Evolutionary conservation across 37 sponge, comb jelly and placozoan species (phyloP).

Genomic region (Sycon ciliatum): DNA sequence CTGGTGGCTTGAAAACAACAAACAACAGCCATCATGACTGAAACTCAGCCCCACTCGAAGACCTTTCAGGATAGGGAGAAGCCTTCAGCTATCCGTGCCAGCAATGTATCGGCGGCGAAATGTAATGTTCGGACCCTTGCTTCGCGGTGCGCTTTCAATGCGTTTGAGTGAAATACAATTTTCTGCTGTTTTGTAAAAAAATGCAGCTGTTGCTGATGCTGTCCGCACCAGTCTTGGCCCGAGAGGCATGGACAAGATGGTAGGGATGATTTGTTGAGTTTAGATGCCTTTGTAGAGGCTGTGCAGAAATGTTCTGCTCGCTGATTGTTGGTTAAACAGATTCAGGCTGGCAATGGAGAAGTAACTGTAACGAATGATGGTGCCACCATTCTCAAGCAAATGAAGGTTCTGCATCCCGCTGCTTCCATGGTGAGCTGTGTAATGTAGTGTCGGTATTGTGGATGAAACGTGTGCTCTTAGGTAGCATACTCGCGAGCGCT

Average conservation of each 20-base stretch:
- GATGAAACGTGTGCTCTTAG: too few species aligned
- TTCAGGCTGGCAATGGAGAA: slow-evolving; percentile 76
- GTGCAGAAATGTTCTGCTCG: background rate
- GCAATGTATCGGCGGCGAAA: slow-evolving; percentile 95
- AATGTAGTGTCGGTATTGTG: too few species aligned
- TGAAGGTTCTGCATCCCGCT: slow-evolving; percentile 94
- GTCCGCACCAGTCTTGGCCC: slow-evolving; percentile 98
- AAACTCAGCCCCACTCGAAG: too few species aligned
- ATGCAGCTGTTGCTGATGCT: slow-evolving; percentile 92
- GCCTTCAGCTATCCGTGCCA: slow-evolving; percentile 68
- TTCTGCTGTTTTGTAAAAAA: background rate
- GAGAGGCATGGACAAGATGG: slow-evolving; percentile 99
- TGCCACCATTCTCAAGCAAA: slow-evolving; percentile 97
- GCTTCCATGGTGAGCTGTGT: slow-evolving; percentile 79
- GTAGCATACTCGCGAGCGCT: too few species aligned
- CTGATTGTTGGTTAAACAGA: slow-evolving; percentile 29
- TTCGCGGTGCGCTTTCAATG: background rate
- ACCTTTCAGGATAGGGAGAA: slow-evolving; percentile 82
- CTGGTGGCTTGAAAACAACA: too few species aligned
- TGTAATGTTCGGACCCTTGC: slow-evolving; percentile 21
- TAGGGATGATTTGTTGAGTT: slow-evolving; percentile 2
- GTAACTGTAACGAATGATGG: slow-evolving; percentile 99
- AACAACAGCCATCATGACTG: too few species aligned
- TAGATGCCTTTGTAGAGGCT: background rate
- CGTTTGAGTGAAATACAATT: background rate